Evolutionary conservation across 2,888 invertebrate species (phyloP).

Genomic region (Sylvicola fuscatus): DNA sequence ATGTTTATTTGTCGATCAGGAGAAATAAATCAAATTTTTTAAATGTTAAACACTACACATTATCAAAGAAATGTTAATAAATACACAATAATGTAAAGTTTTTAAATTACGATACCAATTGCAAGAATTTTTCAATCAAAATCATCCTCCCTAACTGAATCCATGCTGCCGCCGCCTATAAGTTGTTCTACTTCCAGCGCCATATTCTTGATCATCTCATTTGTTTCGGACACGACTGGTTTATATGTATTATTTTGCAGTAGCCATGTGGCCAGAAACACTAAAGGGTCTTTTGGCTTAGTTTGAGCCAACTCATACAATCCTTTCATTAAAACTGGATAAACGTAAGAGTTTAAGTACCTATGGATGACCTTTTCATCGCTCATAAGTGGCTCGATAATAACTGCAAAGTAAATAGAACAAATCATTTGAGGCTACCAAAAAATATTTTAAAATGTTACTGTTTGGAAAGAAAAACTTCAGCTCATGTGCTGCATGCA

Average conservation of each 20-base stretch:
- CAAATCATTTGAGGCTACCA: too few species aligned
- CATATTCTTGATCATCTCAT: background rate
- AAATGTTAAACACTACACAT: too few species aligned
- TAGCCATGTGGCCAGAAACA: constrained; percentile 61
- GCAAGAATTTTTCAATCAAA: too few species aligned
- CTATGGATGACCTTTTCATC: constrained; percentile 37
- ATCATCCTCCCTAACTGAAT: too few species aligned
- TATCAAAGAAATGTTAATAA: too few species aligned
- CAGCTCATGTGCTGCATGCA: constrained; percentile 55
- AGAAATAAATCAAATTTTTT: too few species aligned
- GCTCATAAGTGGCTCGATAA: constrained; percentile 47
- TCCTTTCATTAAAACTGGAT: constrained; percentile 38
- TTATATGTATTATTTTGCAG: constrained; percentile 54
- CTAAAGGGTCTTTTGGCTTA: constrained; percentile 53
- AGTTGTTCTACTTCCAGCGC: too few species aligned
- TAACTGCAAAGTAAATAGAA: constrained; percentile 29
- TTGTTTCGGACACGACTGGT: constrained; percentile 22
- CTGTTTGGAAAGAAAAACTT: constrained; percentile 73
- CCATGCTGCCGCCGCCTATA: too few species aligned
- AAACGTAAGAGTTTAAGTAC: constrained; percentile 45
- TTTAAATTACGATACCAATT: too few species aligned
- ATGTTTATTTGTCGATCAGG: too few species aligned
- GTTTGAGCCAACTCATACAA: constrained; percentile 42
- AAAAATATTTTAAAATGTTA: too few species aligned
- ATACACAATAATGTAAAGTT: too few species aligned